Percentiles rank a stretch among this genome's conserved stretches.
Conservation (phyloP, 2,888 invertebrate genomes). For the Dynastes tityus region DNA sequence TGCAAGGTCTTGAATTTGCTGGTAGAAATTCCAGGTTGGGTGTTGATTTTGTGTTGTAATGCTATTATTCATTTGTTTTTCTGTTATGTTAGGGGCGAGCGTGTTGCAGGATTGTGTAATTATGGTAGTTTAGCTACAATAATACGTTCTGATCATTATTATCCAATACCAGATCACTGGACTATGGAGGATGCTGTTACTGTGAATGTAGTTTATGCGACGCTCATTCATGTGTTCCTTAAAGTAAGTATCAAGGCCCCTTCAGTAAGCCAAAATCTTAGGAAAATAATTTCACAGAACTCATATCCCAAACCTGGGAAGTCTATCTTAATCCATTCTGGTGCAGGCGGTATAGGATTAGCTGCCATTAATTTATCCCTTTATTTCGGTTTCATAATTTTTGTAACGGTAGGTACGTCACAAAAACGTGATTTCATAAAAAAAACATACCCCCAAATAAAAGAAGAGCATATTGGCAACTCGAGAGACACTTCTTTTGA, state of each 20-base stretch:
- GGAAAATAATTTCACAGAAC: conserved; percentile 2
- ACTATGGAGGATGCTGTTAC: conserved; percentile 83
- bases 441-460: conserved; percentile 79
- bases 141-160: conserved; percentile 60
- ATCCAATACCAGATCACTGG: conserved; percentile 83
- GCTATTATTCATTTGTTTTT: conserved; percentile 24
- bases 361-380: conserved; percentile 82
- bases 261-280: neutral
- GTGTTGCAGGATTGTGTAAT: conserved; percentile 79
- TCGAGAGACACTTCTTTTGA: conserved; percentile 92
- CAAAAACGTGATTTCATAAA: conserved; percentile 90
- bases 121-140: conserved; percentile 71
- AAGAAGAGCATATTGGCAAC: conserved; percentile 85
- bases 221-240: conserved; percentile 61
- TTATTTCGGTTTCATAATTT: conserved; percentile 79
- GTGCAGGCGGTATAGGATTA: conserved; percentile 82
- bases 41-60: neutral
- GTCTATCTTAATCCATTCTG: conserved; percentile 73
- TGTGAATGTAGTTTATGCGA: conserved; percentile 82
- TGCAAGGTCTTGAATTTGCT: conserved; percentile 76
- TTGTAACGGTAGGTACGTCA: conserved; percentile 89
- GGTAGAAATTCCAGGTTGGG: conserved; percentile 66
- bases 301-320: conserved; percentile 53
- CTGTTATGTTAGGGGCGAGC: conserved; percentile 70
- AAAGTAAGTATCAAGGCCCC: neutral